Percentiles rank a stretch among this genome's conserved stretches.
Conservation (phyloP, 1,140 invertebrate species). For the Leptonema lineaticorne region DNA sequence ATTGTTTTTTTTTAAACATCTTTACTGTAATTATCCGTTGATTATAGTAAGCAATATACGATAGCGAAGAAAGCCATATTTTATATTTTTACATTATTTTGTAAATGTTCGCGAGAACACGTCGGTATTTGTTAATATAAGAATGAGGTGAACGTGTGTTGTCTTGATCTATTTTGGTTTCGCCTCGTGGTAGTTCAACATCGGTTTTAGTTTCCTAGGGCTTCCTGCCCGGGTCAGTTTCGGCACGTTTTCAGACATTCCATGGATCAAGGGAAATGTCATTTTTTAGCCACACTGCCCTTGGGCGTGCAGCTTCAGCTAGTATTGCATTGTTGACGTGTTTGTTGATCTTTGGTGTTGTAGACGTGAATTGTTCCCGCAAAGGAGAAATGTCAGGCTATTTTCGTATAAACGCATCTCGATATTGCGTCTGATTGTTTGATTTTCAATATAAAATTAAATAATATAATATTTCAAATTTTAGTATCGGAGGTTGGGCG, state of each 20-base stretch:
- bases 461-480: not conserved
- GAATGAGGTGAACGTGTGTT: no score
- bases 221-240: not conserved
- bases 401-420: not conserved
- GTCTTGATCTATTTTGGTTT: conserved; percentile 9
- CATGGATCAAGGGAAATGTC: not conserved
- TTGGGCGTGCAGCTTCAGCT: not conserved
- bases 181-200: not conserved
- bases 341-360: not conserved
- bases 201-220: not conserved
- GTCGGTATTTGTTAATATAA: no score
- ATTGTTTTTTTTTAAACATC: no score
- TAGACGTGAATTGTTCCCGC: not conserved
- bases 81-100: no score
- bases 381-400: conserved; percentile 20
- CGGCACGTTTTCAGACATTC: not conserved
- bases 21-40: no score
- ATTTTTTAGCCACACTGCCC: not conserved
- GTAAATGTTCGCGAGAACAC: no score
- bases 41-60: no score
- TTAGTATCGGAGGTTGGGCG: conserved; percentile 62
- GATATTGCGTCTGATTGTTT: not conserved
- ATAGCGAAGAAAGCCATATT: no score
- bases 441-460: not conserved
- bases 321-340: not conserved